A percentile compares a stretch with the other conserved stretches of the same genome.
Conservation (phyloP, 2,797 vertebrate species). For the Pampus argenteus region DNA sequence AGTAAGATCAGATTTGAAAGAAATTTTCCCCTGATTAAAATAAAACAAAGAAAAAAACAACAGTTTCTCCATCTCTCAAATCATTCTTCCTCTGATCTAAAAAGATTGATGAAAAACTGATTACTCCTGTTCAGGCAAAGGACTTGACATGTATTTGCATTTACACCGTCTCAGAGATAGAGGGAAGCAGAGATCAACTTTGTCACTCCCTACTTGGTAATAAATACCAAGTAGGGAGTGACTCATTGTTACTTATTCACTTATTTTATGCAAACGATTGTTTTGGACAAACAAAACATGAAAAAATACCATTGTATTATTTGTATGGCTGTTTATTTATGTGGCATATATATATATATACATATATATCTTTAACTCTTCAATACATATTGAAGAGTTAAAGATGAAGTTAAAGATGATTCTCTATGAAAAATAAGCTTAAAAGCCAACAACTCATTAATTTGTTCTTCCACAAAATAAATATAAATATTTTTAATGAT, state of each 20-base stretch:
- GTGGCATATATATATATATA: no score
- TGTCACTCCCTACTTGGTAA: background rate
- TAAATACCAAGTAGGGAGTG: no score
- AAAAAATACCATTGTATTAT: background rate
- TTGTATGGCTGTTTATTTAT: constrained; percentile 4
- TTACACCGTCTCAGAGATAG: constrained; percentile 41
- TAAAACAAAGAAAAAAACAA: background rate
- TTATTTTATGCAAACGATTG: background rate
- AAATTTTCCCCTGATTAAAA: background rate
- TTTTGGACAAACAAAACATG: background rate
- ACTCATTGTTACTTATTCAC: no score
- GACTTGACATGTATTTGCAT: constrained; percentile 12
- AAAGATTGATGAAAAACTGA: background rate
- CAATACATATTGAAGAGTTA: background rate
- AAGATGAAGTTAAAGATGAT: background rate
- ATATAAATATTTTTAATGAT: constrained; percentile 2
- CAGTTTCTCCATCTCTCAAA: background rate
- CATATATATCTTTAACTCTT: no score
- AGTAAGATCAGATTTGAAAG: background rate
- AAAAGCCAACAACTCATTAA: background rate
- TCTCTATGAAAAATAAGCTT: background rate
- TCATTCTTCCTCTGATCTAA: background rate
- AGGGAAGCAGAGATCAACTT: constrained; percentile 68
- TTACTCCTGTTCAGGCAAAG: background rate
- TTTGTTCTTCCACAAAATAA: constrained; percentile 30